Evolutionary conservation across 2,797 vertebrate genomes (phyloP).

Genomic region (Pseudopleuronectes americanus): DNA sequence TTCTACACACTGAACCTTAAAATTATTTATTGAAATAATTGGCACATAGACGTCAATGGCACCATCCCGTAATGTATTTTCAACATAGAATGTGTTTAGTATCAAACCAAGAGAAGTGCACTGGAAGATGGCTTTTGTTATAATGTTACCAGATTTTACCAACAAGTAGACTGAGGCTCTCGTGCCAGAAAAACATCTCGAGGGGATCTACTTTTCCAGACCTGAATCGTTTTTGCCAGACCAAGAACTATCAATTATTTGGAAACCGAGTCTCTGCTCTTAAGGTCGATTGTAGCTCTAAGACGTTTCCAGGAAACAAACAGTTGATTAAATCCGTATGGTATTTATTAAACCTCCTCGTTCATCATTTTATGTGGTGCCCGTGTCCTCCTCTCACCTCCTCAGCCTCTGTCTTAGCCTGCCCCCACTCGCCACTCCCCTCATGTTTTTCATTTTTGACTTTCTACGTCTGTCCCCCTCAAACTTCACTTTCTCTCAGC

Average conservation of each 20-base stretch:
- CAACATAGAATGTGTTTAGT: neutral
- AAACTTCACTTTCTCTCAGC: neutral
- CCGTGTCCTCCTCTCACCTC: constrained; percentile 50
- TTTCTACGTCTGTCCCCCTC: neutral
- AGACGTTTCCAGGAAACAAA: constrained; percentile 56
- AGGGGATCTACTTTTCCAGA: constrained; percentile 43
- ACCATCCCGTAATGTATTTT: neutral
- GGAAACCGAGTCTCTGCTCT: constrained; percentile 19
- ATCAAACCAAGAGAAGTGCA: neutral
- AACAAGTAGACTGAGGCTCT: neutral
- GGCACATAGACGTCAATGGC: neutral
- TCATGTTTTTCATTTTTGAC: constrained; percentile 11
- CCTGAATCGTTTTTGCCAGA: constrained; percentile 34
- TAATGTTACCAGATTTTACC: constrained; percentile 15
- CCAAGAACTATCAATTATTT: constrained; percentile 31
- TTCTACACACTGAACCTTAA: no score
- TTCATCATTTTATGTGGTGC: constrained; percentile 32
- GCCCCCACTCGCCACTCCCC: neutral
- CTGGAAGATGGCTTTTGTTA: neutral
- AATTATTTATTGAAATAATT: neutral
- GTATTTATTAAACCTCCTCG: constrained; percentile 42
- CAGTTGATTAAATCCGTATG: constrained; percentile 50
- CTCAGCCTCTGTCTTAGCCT: constrained; percentile 1
- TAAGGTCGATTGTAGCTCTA: constrained; percentile 18
- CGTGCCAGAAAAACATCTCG: constrained; percentile 24